phyloP scores from a whole-genome alignment of 92 coral and sea anemone genomes.

The Porites rus region DNA sequence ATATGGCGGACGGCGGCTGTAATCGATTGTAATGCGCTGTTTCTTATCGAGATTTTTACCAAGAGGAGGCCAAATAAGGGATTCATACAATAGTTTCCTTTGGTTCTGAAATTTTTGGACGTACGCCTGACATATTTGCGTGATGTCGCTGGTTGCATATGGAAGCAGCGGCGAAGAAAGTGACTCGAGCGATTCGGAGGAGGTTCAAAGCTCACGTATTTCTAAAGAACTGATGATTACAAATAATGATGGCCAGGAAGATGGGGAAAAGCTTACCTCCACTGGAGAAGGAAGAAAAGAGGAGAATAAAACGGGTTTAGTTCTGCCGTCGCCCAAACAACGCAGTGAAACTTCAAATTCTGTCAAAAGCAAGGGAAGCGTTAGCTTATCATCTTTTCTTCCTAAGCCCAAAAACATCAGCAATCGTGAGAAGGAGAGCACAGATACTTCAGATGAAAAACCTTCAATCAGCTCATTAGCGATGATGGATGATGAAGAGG shows the following conservation, averaged over 20 bases:
- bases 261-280: background rate
- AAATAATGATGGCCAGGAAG: background rate
- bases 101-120: background rate
- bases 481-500: slow-evolving; percentile 64
- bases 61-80: too few relatives aligned
- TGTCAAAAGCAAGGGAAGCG: background rate
- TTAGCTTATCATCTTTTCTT: slow-evolving; percentile 53
- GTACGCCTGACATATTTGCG: background rate
- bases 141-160: slow-evolving; percentile 96
- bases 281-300: slow-evolving; percentile 2
- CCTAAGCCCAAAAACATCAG: slow-evolving; percentile 56
- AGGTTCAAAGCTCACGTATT: background rate
- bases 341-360: slow-evolving; percentile 14
- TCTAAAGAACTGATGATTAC: background rate
- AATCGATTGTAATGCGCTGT: background rate
- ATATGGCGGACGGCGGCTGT: slow-evolving; percentile 23
- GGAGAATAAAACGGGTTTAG: background rate
- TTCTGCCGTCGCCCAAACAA: slow-evolving; percentile 31
- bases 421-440: background rate
- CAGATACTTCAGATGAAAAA: background rate
- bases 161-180: slow-evolving; percentile 92
- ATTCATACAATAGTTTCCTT: background rate
- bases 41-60: background rate
- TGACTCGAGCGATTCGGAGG: slow-evolving; percentile 57
- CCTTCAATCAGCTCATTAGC: background rate